A percentile compares a stretch with the other conserved stretches of the same genome.
Conservation (phyloP, 2,113 vertebrate genomes). For the Perccottus glenii region DNA sequence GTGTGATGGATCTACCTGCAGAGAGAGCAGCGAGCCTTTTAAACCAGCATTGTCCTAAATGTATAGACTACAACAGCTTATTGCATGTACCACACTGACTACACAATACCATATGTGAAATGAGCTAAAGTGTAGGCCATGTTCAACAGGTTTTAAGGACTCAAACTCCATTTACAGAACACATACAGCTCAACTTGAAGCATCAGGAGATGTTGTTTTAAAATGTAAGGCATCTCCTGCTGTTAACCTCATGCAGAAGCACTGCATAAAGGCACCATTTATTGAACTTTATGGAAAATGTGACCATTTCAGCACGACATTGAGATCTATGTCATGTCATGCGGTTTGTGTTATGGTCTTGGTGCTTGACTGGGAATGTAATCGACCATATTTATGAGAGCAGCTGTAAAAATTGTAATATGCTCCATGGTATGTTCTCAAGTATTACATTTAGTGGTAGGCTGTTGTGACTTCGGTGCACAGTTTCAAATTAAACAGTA, state of each 20-base stretch:
- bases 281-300: conserved; percentile 36
- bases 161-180: not conserved
- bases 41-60: conserved; percentile 18
- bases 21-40: conserved; percentile 16
- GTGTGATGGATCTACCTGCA: conserved; percentile 27
- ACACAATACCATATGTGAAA: conserved; percentile 48
- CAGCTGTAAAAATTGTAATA: conserved; percentile 1
- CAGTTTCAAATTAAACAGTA: conserved; percentile 3
- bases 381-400: conserved; percentile 21
- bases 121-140: conserved; percentile 42
- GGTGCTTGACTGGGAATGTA: conserved; percentile 29
- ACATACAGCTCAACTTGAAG: conserved; percentile 20
- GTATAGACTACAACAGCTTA: conserved; percentile 23
- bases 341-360: conserved; percentile 15
- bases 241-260: conserved; percentile 29
- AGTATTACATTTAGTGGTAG: not conserved
- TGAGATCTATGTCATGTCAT: conserved; percentile 28
- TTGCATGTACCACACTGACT: conserved; percentile 4
- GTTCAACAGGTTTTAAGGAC: conserved; percentile 37
- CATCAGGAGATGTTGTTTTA: conserved; percentile 2
- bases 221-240: conserved; percentile 3
- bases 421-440: not conserved
- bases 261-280: conserved; percentile 11
- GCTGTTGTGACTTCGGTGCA: not conserved
- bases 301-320: conserved; percentile 3